A percentile compares a stretch with the other conserved stretches of the same genome.
Conservation (phyloP, 1,140 invertebrate genomes). For the Nylanderia fulva region DNA sequence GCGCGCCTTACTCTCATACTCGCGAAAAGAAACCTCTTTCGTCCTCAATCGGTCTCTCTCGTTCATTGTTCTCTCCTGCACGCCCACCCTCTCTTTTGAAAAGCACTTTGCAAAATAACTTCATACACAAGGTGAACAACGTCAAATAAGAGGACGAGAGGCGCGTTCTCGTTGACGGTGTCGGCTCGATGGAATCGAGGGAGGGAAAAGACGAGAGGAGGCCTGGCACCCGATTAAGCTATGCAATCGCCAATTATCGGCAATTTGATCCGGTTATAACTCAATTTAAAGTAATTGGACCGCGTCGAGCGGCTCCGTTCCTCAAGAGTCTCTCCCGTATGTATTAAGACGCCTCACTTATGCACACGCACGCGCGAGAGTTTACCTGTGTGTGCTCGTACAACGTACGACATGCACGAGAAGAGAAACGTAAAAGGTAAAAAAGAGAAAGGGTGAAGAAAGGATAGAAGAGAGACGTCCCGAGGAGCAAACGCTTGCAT, state of each 20-base stretch:
- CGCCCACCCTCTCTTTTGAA: constrained; percentile 34
- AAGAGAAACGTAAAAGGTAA: constrained; percentile 4
- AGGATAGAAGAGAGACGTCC: constrained; percentile 38
- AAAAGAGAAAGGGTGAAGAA: not conserved
- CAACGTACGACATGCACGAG: constrained; percentile 30
- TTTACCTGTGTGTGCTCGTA: constrained; percentile 13
- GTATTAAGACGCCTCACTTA: constrained; percentile 49
- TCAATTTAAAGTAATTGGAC: constrained; percentile 83
- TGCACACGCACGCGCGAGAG: not conserved
- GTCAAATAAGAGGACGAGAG: constrained; percentile 16
- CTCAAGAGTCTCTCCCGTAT: constrained; percentile 42
- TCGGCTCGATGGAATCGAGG: constrained; percentile 19
- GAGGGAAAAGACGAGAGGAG: constrained; percentile 38
- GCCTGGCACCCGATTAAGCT: constrained; percentile 76
- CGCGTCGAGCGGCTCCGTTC: constrained; percentile 59
- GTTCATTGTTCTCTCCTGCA: constrained; percentile 31
- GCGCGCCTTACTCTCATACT: constrained; percentile 22
- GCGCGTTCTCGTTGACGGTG: constrained; percentile 30
- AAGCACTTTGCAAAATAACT: constrained; percentile 74
- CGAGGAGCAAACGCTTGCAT: constrained; percentile 15
- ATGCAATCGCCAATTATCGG: constrained; percentile 82
- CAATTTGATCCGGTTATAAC: constrained; percentile 83
- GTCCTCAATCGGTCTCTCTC: constrained; percentile 9
- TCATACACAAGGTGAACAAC: constrained; percentile 65
- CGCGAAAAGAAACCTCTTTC: constrained; percentile 24